Percentiles rank a stretch among this genome's conserved stretches.
These are phyloP conservation scores for Hemithea aestivaria DNA, from an alignment of 2,888 invertebrate species.

Conservation along the genomic window DNA sequence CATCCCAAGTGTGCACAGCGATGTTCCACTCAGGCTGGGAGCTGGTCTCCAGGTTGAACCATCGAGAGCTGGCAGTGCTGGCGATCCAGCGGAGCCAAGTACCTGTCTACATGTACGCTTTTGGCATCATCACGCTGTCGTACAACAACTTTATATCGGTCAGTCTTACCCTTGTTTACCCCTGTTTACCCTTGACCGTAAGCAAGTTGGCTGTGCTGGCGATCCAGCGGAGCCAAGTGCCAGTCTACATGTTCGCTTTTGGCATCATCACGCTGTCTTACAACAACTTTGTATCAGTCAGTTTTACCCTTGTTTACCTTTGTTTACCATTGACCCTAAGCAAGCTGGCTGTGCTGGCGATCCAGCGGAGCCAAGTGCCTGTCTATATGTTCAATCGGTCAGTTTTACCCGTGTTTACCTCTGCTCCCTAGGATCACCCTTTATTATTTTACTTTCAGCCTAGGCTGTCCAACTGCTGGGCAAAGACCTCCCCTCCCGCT, in stretches of 20 bases:
- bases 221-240: conserved; percentile 46
- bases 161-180: conserved; percentile 19
- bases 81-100: conserved; percentile 48
- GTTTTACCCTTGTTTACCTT: conserved; percentile 12
- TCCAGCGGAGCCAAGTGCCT: conserved; percentile 48
- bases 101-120: conserved; percentile 51
- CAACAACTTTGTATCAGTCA: conserved; percentile 47
- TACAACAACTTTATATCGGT: conserved; percentile 51
- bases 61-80: conserved; percentile 34
- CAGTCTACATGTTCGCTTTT: conserved; percentile 52
- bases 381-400: conserved; percentile 50
- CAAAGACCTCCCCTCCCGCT: too few species aligned
- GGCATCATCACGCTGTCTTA: conserved; percentile 49
- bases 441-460: too few species aligned
- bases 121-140: conserved; percentile 47
- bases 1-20: conserved; percentile 39
- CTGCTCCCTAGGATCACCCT: too few species aligned
- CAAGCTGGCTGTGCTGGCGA: conserved; percentile 41
- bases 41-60: conserved; percentile 16
- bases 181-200: too few species aligned
- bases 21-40: conserved; percentile 60
- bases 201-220: conserved; percentile 43
- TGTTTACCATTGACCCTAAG: too few species aligned
- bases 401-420: conserved; percentile 19
- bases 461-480: too few species aligned